A percentile compares a stretch with the other conserved stretches of the same genome.
These are phyloP conservation scores for Phylloscopus trochilus DNA, from an alignment of 2,113 vertebrate species.

Conservation along the genomic window DNA sequence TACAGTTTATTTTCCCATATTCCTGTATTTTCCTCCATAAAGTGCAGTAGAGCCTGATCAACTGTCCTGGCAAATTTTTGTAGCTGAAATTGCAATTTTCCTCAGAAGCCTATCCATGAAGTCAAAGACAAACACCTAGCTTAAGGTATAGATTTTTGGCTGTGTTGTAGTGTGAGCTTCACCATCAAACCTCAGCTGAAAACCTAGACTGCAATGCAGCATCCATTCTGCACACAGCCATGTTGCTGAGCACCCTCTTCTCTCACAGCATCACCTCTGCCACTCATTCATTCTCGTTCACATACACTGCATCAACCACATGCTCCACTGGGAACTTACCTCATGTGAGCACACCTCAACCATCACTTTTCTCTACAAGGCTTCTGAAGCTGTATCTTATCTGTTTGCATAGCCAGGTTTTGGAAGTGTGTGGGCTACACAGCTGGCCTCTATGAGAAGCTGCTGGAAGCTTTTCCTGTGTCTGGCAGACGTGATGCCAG, in stretches of 20 bases:
- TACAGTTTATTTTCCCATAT: background rate
- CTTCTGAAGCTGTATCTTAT: background rate
- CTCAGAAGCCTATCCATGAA: background rate
- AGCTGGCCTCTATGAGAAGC: background rate
- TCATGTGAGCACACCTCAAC: background rate
- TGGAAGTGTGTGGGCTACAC: background rate
- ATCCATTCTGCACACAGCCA: background rate
- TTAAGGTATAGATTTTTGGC: background rate
- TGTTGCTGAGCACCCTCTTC: background rate
- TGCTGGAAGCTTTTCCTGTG: background rate
- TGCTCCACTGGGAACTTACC: background rate
- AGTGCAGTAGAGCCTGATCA: background rate
- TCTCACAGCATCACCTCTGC: background rate
- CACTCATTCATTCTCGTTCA: background rate
- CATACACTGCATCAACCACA: fast-evolving
- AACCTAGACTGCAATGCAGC: background rate
- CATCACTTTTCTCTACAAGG: background rate
- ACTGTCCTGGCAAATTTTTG: background rate
- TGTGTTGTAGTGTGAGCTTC: background rate
- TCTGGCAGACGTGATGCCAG: background rate
- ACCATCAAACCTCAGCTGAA: background rate
- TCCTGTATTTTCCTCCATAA: background rate
- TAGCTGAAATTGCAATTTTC: background rate
- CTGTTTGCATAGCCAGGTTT: background rate
- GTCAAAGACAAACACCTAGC: background rate